Evolutionary conservation across 2,113 vertebrate species (phyloP), one percentile per base, ranked within the genome.

Genomic region (Dipodomys spectabilis): DNA sequence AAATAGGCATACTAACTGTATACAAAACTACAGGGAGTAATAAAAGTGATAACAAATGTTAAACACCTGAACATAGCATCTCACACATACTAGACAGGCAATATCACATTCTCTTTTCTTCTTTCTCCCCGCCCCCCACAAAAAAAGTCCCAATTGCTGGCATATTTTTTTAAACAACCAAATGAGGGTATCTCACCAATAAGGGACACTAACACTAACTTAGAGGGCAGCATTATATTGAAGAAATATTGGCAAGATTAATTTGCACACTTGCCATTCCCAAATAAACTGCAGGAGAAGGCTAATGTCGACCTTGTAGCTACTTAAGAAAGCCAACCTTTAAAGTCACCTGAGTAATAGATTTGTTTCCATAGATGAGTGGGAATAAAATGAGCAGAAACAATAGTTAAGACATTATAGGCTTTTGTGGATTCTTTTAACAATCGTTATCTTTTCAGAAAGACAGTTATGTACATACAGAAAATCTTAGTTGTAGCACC

Each of bases 351-450:
- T 86, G 18, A n/a, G 30, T 84, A 57, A 44, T 39, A 35, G 20
- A 57, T 32, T 87, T 84, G n/a, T 62, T 87, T 69, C 93, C 44
- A 77, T 25, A 92, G 64, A 86, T 80, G 44, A 88, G 23, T 44
- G 84, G 44, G 88, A 82, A 72, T 80, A 69, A 92, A 77, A 87
- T 35, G 39, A 84, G 19, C 45, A 44, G 57, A 88, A 95, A 80
- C 23, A 73, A 84, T 25, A 68, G 16, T 67, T 82, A 74, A 80
- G 87, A 60, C 69, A 49, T 25, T 35, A n/a, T 2, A 87, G n/a
- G 11, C 27, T 93, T 89, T 73, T 73, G 32, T 16, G 79, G 1
- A 32, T 93, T 81, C 27, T 25, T 67, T 1, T 7, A 25, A 45
- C 82, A 27, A 74, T 49, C 32, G 72, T 78, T 67, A 60, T 45